Evolutionary conservation across 2,113 vertebrate species (phyloP).

Genomic region (Morone saxatilis): DNA sequence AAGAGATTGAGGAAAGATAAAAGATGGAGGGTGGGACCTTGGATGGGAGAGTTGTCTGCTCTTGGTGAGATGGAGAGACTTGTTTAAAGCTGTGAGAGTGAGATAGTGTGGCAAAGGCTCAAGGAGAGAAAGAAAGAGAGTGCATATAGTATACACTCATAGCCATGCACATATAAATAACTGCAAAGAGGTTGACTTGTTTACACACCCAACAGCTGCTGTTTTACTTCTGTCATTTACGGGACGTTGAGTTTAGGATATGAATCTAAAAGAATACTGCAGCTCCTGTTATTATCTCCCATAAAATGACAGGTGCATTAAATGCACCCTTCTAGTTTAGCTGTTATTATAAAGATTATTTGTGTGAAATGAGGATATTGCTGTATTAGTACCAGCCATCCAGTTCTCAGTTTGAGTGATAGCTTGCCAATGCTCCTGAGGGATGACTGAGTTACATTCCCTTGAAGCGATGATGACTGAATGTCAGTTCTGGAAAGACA

Average conservation of each 20-base stretch:
- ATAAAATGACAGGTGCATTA: conserved; percentile 52
- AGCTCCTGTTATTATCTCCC: conserved; percentile 51
- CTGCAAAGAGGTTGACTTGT: conserved; percentile 53
- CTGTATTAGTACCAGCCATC: conserved; percentile 57
- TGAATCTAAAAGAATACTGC: conserved; percentile 23
- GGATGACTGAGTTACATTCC: conserved; percentile 67
- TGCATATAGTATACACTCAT: background rate
- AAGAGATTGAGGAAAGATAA: conserved; percentile 70
- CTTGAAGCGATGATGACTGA: conserved; percentile 69
- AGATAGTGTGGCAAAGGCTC: conserved; percentile 43
- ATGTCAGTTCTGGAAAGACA: conserved; percentile 67
- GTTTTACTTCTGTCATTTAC: conserved; percentile 64
- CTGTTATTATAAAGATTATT: conserved; percentile 53
- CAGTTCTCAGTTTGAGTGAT: conserved; percentile 70
- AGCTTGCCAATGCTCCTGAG: conserved; percentile 66
- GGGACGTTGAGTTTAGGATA: conserved; percentile 42
- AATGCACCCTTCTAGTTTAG: conserved; percentile 33
- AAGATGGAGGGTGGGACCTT: conserved; percentile 61
- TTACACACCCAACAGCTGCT: conserved; percentile 64
- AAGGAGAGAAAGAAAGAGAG: conserved; percentile 9
- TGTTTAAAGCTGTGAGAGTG: conserved; percentile 49
- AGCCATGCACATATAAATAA: conserved; percentile 57
- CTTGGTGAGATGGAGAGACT: conserved; percentile 53
- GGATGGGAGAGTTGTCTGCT: conserved; percentile 63
- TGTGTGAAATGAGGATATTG: conserved; percentile 53